Evolutionary conservation across 2,797 vertebrate species (phyloP), one percentile per base, ranked within the genome.

Genomic region (Melanotaenia maccullochi): DNA sequence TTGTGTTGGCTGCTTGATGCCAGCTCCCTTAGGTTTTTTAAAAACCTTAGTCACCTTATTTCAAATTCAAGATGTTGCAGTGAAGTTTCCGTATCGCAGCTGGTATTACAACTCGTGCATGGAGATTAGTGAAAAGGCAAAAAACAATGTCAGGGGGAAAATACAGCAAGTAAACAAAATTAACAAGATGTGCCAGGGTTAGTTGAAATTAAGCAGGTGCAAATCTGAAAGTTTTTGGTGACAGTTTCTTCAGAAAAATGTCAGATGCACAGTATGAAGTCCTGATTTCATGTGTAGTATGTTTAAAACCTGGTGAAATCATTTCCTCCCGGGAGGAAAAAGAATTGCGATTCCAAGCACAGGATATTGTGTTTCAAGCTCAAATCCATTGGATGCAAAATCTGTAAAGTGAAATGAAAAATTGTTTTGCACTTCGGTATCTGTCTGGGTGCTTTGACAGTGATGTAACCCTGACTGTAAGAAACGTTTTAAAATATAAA

Each of bases 61-160:
- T 86, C 65, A 73, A 66, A 76, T 76, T 67, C 47, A 4, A 68
- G 62, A 47, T 54, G 20, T 40, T 24, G 11, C 75, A 60, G 82
- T 63, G 78, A 82, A 78, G 69, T 79, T 84, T 82, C 75, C 68
- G 68, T 3, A 9, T 22, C 4, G 14, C 65, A 73, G 61, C 51
- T 2, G 35, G 62, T 33, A 77, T 74, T 76, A 60, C 40, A 59
- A 33, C 36, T 84, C 76, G 30, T 13, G 1, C 65, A 65, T n/a
- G 2, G 30, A 57, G 71, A 86, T 89, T 84, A 51, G 87, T 86
- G 47, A 87, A 74, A 68, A 68, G 62, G 47, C 70, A 71, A 62
- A 51, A 3, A 70, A 75, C 73, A 72, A 65, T 62, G 65, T 25
- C 20, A 65, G 60, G 13, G 9, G n/a, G 18, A 73, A 60, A 67